Percentiles rank a stretch among this genome's conserved stretches.
phyloP scores from a whole-genome alignment of 2,888 invertebrate species.

The Sepiola atlantica region DNA sequence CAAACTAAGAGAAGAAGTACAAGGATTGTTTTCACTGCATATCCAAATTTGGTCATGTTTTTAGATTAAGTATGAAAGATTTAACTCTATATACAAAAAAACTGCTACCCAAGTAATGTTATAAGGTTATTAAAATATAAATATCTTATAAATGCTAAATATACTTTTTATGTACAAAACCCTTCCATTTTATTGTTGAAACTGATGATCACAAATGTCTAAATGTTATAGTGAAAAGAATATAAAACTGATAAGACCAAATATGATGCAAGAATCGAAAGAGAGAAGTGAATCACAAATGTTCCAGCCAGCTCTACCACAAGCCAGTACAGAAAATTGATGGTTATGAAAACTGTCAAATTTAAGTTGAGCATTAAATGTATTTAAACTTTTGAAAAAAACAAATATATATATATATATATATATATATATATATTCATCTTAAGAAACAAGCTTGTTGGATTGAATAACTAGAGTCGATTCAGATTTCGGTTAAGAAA shows the following conservation, averaged over 20 bases:
- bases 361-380: not conserved
- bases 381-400: not conserved
- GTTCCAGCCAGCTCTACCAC: conserved; percentile 32
- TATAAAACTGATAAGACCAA: not conserved
- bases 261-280: not conserved
- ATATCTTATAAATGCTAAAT: not conserved
- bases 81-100: not conserved
- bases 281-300: not conserved
- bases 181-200: not conserved
- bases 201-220: not conserved
- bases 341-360: not conserved
- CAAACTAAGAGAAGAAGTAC: not conserved
- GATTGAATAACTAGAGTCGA: not conserved
- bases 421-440: not conserved
- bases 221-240: not conserved
- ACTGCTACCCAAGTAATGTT: not conserved
- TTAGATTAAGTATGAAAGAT: not conserved
- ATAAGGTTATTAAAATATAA: not conserved
- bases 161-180: not conserved
- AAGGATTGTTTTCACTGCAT: not conserved
- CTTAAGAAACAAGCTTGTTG: not conserved
- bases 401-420: not conserved
- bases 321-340: not conserved
- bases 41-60: not conserved
- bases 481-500: not conserved